These are phyloP conservation scores for Arizona elegans DNA, from an alignment of 2,113 vertebrate genomes.

Conservation along the genomic window DNA sequence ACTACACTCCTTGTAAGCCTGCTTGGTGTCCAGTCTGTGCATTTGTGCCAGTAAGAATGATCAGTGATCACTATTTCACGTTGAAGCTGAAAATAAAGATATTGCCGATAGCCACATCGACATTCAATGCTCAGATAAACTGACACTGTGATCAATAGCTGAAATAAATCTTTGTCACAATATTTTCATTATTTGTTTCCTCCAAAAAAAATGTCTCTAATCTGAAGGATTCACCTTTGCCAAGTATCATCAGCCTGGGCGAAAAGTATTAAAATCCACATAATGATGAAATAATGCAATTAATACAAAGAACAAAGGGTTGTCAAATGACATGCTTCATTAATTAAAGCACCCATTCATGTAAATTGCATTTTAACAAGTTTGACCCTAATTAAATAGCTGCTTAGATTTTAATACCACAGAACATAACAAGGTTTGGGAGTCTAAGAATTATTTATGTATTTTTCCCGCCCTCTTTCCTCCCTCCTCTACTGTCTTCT, in stretches of 20 bases:
- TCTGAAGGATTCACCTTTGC: background rate
- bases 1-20: background rate
- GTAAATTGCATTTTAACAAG: conserved; percentile 42
- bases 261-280: conserved; percentile 16
- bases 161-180: background rate
- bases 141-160: background rate
- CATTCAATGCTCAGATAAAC: background rate
- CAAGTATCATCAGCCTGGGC: conserved; percentile 29
- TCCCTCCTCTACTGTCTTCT: background rate
- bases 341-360: conserved; percentile 39
- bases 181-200: background rate
- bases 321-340: conserved; percentile 45
- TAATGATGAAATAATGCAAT: conserved; percentile 41
- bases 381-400: conserved; percentile 52
- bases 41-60: background rate
- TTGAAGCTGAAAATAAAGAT: background rate
- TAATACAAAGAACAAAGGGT: conserved; percentile 47
- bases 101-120: background rate
- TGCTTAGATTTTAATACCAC: conserved; percentile 49
- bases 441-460: conserved; percentile 5
- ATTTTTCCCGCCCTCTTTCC: background rate
- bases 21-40: background rate
- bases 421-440: background rate
- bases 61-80: background rate
- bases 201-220: background rate